Base-by-base conservation (phyloP, 2,797 vertebrate species). In the Gouania willdenowi region DNA sequence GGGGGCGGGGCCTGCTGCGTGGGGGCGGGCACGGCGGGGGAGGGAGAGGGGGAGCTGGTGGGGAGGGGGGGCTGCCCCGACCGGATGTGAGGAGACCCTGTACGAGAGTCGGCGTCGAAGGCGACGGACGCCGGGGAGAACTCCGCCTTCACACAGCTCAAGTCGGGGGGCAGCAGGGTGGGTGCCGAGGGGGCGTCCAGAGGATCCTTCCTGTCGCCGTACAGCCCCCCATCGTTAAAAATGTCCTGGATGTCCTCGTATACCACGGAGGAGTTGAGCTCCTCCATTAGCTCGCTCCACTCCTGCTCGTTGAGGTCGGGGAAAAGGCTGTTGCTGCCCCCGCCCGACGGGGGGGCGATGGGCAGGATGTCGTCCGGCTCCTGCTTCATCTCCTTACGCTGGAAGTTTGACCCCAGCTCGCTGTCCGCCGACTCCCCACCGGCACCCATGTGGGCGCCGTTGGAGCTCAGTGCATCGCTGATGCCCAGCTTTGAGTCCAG, bases 191-290 rank as follows among this genome's bases (percentile, higher is more conserved):
- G 85, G 28, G 78, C 36, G 53, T 97, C 94, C 3, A 83, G 56
- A 0, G 71, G 74, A 46, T 97, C 96, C 51, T 95, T 98, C 46
- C 94, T 93, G 57, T 98, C 94, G 66, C 94, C 96, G 3, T 98
- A 97, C n/a, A n/a, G n/a, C n/a, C n/a, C n/a, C 46, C 93, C 91
- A 0, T 94, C 94, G 1, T 90, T 96, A 14, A 99, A 93, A 13
- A 99, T 91, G 77, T 98, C 95, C 85, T 98, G 94, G 86, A 98
- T 97, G 77, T 98, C 96, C 73, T 95, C 94, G 23, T 97, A 94
- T 0, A 91, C 90, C 66, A 98, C 94, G 0, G 94, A 94, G 53
- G 92, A 91, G 63, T 97, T 98, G 23, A 98, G 90, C 79, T 98
- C 96, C 75, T 98, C 95, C 51, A 98, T 98, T 53, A 98, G 92